phyloP scores from a whole-genome alignment of 2,797 vertebrate species.

The Acanthiza pusilla region DNA sequence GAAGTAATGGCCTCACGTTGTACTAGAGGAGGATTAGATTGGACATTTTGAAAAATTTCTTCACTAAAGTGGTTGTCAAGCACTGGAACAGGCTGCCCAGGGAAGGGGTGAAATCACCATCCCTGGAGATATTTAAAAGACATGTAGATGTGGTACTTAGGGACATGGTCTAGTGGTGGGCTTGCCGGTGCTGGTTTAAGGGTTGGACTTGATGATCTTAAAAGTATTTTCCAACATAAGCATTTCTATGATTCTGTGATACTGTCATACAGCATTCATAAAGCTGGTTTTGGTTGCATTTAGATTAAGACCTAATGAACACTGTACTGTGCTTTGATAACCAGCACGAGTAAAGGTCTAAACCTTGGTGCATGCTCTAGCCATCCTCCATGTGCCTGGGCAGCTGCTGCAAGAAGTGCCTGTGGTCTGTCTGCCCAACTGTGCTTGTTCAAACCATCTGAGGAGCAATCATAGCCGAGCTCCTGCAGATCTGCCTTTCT shows the following conservation, averaged over 20 bases:
- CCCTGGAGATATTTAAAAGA: neutral
- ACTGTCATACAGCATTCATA: neutral
- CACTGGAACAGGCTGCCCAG: neutral
- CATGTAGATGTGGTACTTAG: neutral
- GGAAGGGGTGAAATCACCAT: neutral
- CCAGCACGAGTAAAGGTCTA: accelerated
- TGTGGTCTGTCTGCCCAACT: accelerated
- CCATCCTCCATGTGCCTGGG: neutral
- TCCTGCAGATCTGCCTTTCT: neutral
- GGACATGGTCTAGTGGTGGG: neutral
- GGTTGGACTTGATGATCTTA: neutral
- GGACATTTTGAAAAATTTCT: neutral
- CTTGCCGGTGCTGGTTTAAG: neutral
- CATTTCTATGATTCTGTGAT: neutral
- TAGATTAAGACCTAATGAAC: neutral
- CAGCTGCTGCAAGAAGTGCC: neutral
- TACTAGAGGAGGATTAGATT: neutral
- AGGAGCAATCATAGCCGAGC: neutral
- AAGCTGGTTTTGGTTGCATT: neutral
- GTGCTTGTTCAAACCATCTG: neutral
- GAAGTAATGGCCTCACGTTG: neutral
- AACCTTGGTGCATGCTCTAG: neutral
- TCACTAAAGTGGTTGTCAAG: neutral
- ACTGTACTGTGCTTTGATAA: neutral
- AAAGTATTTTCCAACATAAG: neutral